Conservation (phyloP, 2,888 invertebrate genomes). For the Fabriciana adippe region DNA sequence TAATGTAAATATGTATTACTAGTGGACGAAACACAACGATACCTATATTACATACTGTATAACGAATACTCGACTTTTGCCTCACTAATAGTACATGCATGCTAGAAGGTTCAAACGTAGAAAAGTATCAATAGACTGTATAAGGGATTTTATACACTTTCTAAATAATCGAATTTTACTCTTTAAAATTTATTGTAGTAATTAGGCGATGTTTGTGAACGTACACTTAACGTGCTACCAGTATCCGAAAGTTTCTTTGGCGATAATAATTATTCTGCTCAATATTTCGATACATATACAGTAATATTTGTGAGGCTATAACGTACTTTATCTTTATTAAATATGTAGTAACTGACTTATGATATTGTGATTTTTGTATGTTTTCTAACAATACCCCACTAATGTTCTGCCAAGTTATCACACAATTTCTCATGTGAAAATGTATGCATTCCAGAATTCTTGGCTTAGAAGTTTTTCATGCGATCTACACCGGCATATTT, state of each 20-base stretch:
- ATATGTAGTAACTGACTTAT: slow-evolving; percentile 27
- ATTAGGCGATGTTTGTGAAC: slow-evolving; percentile 7
- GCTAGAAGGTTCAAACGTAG: slow-evolving; percentile 30
- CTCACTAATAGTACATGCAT: slow-evolving; percentile 18
- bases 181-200: background rate
- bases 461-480: slow-evolving; percentile 22
- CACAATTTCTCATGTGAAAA: slow-evolving; percentile 48
- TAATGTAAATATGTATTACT: slow-evolving; percentile 6
- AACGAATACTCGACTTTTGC: slow-evolving; percentile 13
- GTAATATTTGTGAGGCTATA: slow-evolving; percentile 31
- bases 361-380: slow-evolving; percentile 31
- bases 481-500: slow-evolving; percentile 25
- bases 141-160: slow-evolving; percentile 17
- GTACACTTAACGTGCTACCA: slow-evolving; percentile 10
- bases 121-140: slow-evolving; percentile 24
- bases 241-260: slow-evolving; percentile 25
- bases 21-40: slow-evolving; percentile 8
- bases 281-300: slow-evolving; percentile 35
- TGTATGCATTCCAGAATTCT: slow-evolving; percentile 68
- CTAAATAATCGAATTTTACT: slow-evolving; percentile 14
- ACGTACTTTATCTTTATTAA: slow-evolving; percentile 24
- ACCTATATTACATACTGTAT: slow-evolving; percentile 4
- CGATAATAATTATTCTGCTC: slow-evolving; percentile 33
- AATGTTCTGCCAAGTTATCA: slow-evolving; percentile 26
- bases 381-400: slow-evolving; percentile 22